Conservation (phyloP, 2,113 vertebrate genomes). For the Saimiri boliviensis region DNA sequence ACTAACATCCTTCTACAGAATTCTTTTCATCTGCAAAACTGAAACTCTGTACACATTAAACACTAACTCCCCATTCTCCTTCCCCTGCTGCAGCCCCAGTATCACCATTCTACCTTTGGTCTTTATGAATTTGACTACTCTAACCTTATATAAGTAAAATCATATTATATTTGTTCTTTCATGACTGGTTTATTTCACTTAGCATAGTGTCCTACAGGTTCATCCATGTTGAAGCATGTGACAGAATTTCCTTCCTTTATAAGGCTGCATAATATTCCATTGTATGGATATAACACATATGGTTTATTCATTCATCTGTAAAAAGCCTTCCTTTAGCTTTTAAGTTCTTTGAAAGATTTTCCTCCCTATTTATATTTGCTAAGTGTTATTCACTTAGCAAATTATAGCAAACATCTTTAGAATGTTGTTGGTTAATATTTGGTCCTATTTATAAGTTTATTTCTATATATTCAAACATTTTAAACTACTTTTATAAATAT, state of each 20-base stretch:
- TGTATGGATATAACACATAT: background rate
- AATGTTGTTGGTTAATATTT: conserved; percentile 12
- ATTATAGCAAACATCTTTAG: conserved; percentile 34
- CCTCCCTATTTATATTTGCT: background rate
- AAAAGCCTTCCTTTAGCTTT: background rate
- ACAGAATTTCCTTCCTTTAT: background rate
- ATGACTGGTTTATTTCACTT: background rate
- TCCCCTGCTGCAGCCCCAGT: background rate
- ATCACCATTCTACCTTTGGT: background rate
- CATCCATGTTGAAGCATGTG: background rate
- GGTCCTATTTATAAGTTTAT: background rate
- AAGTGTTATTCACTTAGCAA: background rate
- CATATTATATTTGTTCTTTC: background rate
- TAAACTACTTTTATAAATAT: background rate
- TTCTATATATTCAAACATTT: background rate
- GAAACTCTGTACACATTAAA: background rate
- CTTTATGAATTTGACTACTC: background rate
- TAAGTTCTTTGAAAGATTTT: background rate
- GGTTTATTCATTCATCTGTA: background rate
- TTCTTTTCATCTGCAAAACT: background rate
- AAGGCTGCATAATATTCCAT: background rate
- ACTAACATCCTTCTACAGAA: background rate
- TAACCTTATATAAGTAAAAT: background rate
- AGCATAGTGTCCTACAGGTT: background rate
- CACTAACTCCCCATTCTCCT: background rate